Evolutionary conservation across 2,888 invertebrate species (phyloP).

Genomic region (Acrobasis consociella): DNA sequence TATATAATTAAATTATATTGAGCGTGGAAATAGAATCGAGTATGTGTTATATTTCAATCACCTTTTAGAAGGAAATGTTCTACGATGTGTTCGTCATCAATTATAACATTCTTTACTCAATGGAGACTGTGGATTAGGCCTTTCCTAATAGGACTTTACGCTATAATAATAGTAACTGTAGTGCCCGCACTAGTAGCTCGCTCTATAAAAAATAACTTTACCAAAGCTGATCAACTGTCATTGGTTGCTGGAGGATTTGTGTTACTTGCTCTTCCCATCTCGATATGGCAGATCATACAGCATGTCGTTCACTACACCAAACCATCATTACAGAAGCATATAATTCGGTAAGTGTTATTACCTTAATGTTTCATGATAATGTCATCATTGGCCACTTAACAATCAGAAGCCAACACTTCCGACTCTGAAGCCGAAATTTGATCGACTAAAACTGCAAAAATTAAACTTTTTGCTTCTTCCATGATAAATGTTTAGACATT

Average conservation of each 20-base stretch:
- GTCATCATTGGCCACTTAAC: too few relatives aligned
- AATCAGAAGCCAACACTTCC: too few relatives aligned
- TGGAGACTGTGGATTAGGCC: constrained; percentile 97
- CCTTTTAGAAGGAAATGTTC: not conserved
- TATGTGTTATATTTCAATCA: constrained; percentile 8
- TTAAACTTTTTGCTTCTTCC: too few relatives aligned
- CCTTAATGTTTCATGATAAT: not conserved
- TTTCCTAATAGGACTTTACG: constrained; percentile 90
- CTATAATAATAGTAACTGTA: constrained; percentile 90
- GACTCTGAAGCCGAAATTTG: too few relatives aligned
- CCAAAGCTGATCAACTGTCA: constrained; percentile 90
- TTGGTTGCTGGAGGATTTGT: constrained; percentile 96
- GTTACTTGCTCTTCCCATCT: constrained; percentile 93
- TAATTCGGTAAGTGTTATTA: constrained; percentile 87
- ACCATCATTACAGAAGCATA: constrained; percentile 95
- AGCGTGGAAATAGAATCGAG: not conserved
- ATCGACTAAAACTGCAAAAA: too few relatives aligned
- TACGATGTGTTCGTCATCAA: constrained; percentile 67
- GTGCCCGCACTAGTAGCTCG: constrained; percentile 92
- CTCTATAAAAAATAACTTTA: constrained; percentile 90
- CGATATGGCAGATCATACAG: constrained; percentile 97
- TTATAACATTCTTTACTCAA: constrained; percentile 67
- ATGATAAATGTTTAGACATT: too few relatives aligned
- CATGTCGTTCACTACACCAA: constrained; percentile 97
- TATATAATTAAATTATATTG: not conserved